Evolutionary conservation across 2,797 vertebrate genomes (phyloP).

Genomic region (Heterohyrax brucei): DNA sequence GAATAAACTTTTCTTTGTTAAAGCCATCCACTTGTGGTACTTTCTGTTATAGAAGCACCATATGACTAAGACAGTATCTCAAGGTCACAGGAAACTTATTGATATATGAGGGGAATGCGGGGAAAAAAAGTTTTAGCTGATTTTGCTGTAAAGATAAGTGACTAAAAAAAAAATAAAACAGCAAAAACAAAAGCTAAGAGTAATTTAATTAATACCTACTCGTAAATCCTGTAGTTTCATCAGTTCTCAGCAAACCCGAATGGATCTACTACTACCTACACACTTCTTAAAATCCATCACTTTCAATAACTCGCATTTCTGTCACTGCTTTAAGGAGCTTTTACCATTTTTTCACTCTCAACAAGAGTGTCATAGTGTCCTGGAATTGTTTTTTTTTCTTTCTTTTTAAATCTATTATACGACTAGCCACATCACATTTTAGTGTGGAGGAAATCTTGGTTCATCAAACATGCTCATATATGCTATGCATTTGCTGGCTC

Average conservation of each 20-base stretch:
- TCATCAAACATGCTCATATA: slow-evolving; percentile 17
- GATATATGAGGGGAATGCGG: background rate
- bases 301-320: slow-evolving; percentile 63
- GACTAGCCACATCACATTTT: slow-evolving; percentile 40
- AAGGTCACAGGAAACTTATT: slow-evolving; percentile 14
- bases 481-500: background rate
- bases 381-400: background rate
- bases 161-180: slow-evolving; percentile 2
- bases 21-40: no score
- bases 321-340: slow-evolving; percentile 41
- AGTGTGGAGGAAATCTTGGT: slow-evolving; percentile 31
- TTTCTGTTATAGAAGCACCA: no score
- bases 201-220: slow-evolving; percentile 46
- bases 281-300: slow-evolving; percentile 38
- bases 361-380: slow-evolving; percentile 22
- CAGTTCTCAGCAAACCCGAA: slow-evolving; percentile 46
- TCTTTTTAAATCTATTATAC: slow-evolving; percentile 67
- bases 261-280: slow-evolving; percentile 19
- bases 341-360: slow-evolving; percentile 69
- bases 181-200: slow-evolving; percentile 5
- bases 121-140: slow-evolving; percentile 25
- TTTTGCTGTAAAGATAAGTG: slow-evolving; percentile 9
- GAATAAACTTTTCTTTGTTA: no score
- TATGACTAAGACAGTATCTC: background rate
- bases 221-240: slow-evolving; percentile 55